Percentiles rank a stretch among this genome's conserved stretches.
Conservation (phyloP, 2,113 vertebrate species). For the Scartelaos histophorus region DNA sequence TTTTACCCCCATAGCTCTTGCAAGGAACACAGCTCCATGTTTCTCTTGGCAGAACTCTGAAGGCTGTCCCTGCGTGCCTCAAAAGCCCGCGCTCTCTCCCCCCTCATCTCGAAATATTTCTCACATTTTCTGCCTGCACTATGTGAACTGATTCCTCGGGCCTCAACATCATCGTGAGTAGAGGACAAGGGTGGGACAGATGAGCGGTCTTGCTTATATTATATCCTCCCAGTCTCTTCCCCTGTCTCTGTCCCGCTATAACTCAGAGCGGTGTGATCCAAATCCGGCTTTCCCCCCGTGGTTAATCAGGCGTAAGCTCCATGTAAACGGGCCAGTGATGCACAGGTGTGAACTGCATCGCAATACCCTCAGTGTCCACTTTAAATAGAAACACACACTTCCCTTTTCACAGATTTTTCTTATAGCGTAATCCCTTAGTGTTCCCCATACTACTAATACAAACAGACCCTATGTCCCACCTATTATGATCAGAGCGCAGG, state of each 20-base stretch:
- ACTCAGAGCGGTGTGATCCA: slow-evolving; percentile 52
- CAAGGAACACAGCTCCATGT: slow-evolving; percentile 73
- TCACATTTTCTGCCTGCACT: slow-evolving; percentile 79
- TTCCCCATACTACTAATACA: not conserved
- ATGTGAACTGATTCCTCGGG: slow-evolving; percentile 66
- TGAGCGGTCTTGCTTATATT: slow-evolving; percentile 57
- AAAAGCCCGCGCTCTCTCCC: slow-evolving; percentile 72
- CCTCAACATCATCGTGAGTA: slow-evolving; percentile 58
- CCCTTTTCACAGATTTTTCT: not conserved
- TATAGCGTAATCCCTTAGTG: not conserved
- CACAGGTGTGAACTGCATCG: slow-evolving; percentile 68
- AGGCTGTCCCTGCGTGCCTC: slow-evolving; percentile 79
- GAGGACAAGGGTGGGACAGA: slow-evolving; percentile 67
- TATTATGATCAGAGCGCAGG: not conserved
- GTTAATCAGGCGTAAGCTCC: slow-evolving; percentile 56
- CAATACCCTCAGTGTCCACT: not conserved
- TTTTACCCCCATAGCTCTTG: slow-evolving; percentile 66
- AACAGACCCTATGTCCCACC: not conserved
- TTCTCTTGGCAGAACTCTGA: slow-evolving; percentile 81
- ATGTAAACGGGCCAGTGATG: slow-evolving; percentile 35
- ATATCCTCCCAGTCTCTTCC: slow-evolving; percentile 56
- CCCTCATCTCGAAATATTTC: slow-evolving; percentile 74
- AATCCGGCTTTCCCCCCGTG: slow-evolving; percentile 48
- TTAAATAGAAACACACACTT: not conserved
- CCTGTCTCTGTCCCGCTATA: slow-evolving; percentile 49